These are phyloP conservation scores for Leuciscus idus DNA, from an alignment of 2,113 vertebrate species.

Conservation along the genomic window DNA sequence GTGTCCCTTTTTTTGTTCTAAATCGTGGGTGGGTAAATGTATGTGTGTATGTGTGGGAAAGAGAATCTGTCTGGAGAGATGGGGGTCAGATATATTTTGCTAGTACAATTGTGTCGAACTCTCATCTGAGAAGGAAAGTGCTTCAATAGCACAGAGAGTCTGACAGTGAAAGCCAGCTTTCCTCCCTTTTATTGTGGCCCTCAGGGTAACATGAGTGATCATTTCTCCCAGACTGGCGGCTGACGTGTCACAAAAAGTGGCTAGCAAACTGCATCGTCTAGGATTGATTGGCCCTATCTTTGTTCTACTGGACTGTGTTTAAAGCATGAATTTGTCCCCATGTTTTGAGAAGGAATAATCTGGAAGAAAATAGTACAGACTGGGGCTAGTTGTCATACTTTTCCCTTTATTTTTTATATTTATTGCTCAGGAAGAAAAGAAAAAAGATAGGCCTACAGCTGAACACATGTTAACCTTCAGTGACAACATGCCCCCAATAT, in stretches of 20 bases:
- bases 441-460: neutral
- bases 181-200: slow-evolving; percentile 21
- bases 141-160: slow-evolving; percentile 24
- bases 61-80: slow-evolving; percentile 20
- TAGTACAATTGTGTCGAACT: slow-evolving; percentile 36
- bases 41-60: slow-evolving; percentile 7
- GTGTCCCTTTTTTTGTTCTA: neutral
- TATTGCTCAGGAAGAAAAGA: neutral
- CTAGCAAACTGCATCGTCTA: slow-evolving; percentile 9
- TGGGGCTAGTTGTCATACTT: neutral
- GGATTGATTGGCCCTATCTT: slow-evolving; percentile 21
- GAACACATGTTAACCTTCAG: neutral
- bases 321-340: neutral
- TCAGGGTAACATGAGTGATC: slow-evolving; percentile 39
- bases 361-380: neutral
- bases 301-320: slow-evolving; percentile 6
- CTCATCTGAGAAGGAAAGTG: slow-evolving; percentile 30
- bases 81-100: slow-evolving; percentile 43
- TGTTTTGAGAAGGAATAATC: neutral
- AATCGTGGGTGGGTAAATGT: slow-evolving; percentile 6
- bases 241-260: slow-evolving; percentile 19
- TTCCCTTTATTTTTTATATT: neutral
- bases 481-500: neutral
- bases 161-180: slow-evolving; percentile 23
- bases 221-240: slow-evolving; percentile 24